Evolutionary conservation across 2,797 vertebrate species (phyloP).

Genomic region (Phoeniculus purpureus): DNA sequence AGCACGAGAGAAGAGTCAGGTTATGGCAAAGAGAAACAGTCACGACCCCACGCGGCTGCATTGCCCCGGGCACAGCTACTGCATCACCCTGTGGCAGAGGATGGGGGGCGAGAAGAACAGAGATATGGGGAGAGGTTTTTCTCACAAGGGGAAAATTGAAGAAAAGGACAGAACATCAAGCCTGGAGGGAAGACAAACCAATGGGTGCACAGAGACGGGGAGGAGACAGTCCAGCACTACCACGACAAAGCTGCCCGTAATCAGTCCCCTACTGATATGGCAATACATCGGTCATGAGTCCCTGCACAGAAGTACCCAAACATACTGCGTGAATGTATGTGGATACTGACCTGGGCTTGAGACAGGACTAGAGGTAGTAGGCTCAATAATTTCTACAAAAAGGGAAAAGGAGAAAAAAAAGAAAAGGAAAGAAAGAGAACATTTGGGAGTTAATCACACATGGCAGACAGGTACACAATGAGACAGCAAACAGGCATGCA

Average conservation of each 20-base stretch:
- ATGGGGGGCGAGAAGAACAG: neutral
- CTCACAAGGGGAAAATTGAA: neutral
- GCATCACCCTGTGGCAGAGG: neutral
- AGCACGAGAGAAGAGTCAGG: constrained; percentile 22
- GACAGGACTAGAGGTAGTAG: constrained; percentile 97
- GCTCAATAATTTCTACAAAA: constrained; percentile 98
- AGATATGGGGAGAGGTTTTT: neutral
- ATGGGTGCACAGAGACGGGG: constrained; percentile 59
- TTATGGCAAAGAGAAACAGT: constrained; percentile 30
- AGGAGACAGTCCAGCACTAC: constrained; percentile 72
- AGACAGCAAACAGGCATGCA: constrained; percentile 82
- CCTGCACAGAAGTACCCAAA: constrained; percentile 78
- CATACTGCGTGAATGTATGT: constrained; percentile 87
- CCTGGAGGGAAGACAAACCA: constrained; percentile 42
- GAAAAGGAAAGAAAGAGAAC: constrained; percentile 83
- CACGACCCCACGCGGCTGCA: neutral
- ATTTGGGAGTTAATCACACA: constrained; percentile 96
- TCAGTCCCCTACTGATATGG: constrained; percentile 36
- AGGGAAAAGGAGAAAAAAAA: constrained; percentile 80
- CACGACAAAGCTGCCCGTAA: neutral
- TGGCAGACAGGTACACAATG: constrained; percentile 89
- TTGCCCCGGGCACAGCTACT: neutral
- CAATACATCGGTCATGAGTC: constrained; percentile 1
- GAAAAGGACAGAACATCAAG: constrained; percentile 18
- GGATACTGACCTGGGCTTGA: constrained; percentile 99